These are phyloP conservation scores for Aldabrachelys gigantea DNA, from an alignment of 2,113 vertebrate genomes.

Conservation along the genomic window DNA sequence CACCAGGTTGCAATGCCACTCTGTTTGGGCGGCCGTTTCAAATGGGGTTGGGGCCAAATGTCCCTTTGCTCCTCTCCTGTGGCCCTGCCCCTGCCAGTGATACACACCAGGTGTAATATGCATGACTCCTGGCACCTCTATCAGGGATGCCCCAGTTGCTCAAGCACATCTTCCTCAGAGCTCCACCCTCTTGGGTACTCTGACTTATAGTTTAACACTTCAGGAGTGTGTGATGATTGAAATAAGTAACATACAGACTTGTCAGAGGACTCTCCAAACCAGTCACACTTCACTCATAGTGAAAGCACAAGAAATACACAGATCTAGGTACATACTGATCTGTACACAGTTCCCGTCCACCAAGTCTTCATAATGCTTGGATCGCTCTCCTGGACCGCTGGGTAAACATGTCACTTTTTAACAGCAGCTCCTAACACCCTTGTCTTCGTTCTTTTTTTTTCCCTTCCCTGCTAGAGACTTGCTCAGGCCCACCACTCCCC, in stretches of 20 bases:
- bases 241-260: fast-evolving
- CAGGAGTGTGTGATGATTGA: too few species aligned
- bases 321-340: not conserved
- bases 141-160: not conserved
- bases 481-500: not conserved
- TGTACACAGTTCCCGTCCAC: not conserved
- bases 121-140: not conserved
- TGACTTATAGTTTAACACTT: not conserved
- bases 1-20: too few species aligned
- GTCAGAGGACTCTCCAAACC: not conserved
- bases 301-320: not conserved
- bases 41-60: too few species aligned
- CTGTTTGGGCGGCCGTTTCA: too few species aligned
- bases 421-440: not conserved
- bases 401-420: not conserved
- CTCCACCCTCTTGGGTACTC: not conserved
- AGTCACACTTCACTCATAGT: not conserved
- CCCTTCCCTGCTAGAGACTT: not conserved
- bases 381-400: not conserved
- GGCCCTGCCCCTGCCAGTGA: too few species aligned
- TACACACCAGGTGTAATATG: too few species aligned
- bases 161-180: not conserved
- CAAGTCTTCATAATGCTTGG: not conserved
- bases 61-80: too few species aligned
- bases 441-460: not conserved